Evolutionary conservation across 2,888 invertebrate species (phyloP).

Genomic region (Matsumyia berberina): DNA sequence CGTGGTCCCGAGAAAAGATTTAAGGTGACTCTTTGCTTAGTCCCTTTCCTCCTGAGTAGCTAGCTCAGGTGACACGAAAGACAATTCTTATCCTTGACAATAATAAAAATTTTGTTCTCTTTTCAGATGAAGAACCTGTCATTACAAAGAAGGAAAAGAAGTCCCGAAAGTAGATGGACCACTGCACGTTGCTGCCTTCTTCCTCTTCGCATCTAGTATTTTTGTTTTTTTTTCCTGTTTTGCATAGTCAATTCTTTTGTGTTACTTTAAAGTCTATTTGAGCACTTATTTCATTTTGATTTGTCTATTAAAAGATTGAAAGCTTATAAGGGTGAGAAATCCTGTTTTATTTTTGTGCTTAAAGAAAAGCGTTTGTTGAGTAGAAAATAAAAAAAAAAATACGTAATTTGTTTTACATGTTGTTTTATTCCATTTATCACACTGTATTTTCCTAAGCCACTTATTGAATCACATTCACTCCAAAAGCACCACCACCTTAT

Average conservation of each 20-base stretch:
- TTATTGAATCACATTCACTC: conserved; percentile 3
- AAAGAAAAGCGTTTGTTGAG: background rate
- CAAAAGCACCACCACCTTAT: background rate
- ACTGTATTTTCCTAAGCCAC: background rate
- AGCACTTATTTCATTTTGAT: background rate
- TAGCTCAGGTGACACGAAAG: no score
- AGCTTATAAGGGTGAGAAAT: background rate
- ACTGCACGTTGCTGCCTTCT: background rate
- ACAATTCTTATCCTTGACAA: no score
- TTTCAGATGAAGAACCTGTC: conserved; percentile 14
- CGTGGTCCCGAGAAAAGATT: no score
- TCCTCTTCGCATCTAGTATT: background rate
- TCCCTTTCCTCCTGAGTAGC: no score
- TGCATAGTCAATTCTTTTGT: background rate
- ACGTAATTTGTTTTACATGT: background rate
- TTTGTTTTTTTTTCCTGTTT: background rate
- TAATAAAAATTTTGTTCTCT: background rate
- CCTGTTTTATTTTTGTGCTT: background rate
- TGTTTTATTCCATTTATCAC: background rate
- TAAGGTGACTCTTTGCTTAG: no score
- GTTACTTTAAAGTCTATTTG: background rate
- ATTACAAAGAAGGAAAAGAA: conserved; percentile 24
- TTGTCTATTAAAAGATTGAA: background rate
- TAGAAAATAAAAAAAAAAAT: background rate
- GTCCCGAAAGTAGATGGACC: conserved; percentile 14